Conservation (phyloP, 2,113 vertebrate species). For the Barnardius zonarius region DNA sequence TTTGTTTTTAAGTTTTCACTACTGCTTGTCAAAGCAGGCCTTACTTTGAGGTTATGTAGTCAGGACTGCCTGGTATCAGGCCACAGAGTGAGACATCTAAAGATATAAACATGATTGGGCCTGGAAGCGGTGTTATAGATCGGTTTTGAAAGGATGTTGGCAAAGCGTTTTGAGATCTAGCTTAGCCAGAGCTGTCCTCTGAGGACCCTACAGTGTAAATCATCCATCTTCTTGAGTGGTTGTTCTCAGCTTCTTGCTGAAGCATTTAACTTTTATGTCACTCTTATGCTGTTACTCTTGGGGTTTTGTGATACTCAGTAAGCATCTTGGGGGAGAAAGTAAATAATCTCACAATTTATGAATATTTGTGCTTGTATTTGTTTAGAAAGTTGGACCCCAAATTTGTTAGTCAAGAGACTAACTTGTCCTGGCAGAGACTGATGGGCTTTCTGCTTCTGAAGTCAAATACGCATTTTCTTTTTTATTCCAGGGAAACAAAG, state of each 20-base stretch:
- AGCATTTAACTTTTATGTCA: neutral
- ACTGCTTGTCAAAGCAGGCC: neutral
- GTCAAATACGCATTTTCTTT: neutral
- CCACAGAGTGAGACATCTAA: neutral
- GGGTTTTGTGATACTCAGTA: neutral
- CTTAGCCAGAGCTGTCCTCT: neutral
- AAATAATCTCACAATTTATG: neutral
- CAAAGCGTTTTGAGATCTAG: neutral
- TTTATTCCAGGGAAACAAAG: neutral
- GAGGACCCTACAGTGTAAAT: neutral
- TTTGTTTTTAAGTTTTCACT: neutral
- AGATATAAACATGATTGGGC: neutral
- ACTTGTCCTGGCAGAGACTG: neutral
- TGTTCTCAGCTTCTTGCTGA: neutral
- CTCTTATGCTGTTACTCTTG: neutral
- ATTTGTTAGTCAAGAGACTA: neutral
- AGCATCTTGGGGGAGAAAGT: neutral
- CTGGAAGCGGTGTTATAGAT: rapidly evolving
- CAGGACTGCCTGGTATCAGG: neutral
- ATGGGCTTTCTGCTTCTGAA: neutral
- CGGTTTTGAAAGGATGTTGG: neutral
- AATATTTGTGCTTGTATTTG: neutral
- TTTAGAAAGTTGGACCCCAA: neutral
- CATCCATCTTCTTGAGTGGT: neutral
- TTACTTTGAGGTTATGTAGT: neutral